These are phyloP conservation scores for Ceriagrion tenellum DNA, from an alignment of 2,888 invertebrate genomes.

Conservation along the genomic window DNA sequence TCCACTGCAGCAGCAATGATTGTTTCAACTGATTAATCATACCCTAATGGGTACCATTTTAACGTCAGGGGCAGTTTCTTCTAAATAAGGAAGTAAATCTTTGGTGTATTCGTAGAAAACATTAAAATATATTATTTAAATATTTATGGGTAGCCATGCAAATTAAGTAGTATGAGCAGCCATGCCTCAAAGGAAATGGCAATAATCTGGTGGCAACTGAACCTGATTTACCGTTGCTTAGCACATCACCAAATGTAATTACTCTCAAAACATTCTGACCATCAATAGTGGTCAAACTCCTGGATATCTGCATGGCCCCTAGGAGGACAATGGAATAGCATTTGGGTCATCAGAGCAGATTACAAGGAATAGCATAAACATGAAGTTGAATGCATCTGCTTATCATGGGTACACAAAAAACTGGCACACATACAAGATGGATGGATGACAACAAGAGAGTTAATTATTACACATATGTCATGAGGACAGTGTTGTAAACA, in stretches of 20 bases:
- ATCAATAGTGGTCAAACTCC: slow-evolving; percentile 28
- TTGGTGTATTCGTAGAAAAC: slow-evolving; percentile 40
- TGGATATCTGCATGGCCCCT: slow-evolving; percentile 13
- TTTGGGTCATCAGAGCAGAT: slow-evolving; percentile 28
- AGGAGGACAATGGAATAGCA: slow-evolving; percentile 30
- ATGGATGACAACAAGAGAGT: slow-evolving; percentile 24
- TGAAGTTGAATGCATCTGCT: slow-evolving; percentile 24
- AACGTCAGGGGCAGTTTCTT: neutral
- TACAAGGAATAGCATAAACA: slow-evolving; percentile 29
- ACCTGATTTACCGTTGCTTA: neutral
- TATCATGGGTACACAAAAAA: slow-evolving; percentile 10
- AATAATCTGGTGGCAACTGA: neutral
- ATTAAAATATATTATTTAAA: slow-evolving; percentile 35
- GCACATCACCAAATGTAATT: neutral
- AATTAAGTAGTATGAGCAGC: neutral
- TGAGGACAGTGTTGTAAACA: neutral
- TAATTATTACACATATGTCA: slow-evolving; percentile 22
- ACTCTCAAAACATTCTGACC: neutral
- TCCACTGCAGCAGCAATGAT: slow-evolving; percentile 43
- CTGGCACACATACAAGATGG: slow-evolving; percentile 22
- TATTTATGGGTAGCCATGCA: neutral
- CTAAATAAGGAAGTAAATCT: slow-evolving; percentile 61
- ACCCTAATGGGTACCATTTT: slow-evolving; percentile 37
- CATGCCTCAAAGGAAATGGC: neutral
- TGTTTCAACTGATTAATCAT: neutral